Percentiles rank a stretch among this genome's conserved stretches.
Conservation (phyloP, 2,113 vertebrate species). For the Sardina pilchardus region DNA sequence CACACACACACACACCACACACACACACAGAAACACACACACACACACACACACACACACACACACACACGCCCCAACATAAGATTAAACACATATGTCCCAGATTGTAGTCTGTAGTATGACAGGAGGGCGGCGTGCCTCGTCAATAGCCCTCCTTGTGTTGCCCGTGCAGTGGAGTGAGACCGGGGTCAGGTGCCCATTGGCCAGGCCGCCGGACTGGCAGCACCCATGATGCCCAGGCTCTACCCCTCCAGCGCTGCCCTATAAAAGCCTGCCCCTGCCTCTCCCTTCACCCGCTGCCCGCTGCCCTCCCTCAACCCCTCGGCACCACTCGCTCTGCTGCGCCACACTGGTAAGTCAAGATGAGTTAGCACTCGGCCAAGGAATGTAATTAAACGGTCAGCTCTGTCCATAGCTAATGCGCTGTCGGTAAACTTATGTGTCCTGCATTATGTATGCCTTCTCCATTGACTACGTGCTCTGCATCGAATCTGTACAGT, state of each 20-base stretch:
- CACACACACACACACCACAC: neutral
- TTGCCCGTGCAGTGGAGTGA: conserved; percentile 53
- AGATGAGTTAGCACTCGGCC: no score
- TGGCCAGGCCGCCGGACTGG: conserved; percentile 53
- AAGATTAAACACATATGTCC: neutral
- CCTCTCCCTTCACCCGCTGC: neutral
- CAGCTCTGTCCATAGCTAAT: neutral
- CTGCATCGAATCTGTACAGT: neutral
- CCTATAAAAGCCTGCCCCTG: conserved; percentile 54
- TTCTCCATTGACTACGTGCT: neutral
- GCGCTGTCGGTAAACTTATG: neutral
- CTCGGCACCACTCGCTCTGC: neutral
- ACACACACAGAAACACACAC: no score
- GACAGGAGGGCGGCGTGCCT: neutral
- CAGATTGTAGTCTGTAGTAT: neutral
- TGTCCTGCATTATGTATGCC: neutral
- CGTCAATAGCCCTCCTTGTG: neutral
- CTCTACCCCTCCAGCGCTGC: conserved; percentile 19
- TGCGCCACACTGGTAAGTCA: conserved; percentile 28
- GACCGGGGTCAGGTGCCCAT: conserved; percentile 43
- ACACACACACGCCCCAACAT: neutral
- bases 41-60: conserved; percentile 26
- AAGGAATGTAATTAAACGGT: no score
- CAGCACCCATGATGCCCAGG: conserved; percentile 43
- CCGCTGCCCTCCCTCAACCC: neutral